Conservation (phyloP, 2,797 vertebrate genomes). For the Melanotaenia boesemani region DNA sequence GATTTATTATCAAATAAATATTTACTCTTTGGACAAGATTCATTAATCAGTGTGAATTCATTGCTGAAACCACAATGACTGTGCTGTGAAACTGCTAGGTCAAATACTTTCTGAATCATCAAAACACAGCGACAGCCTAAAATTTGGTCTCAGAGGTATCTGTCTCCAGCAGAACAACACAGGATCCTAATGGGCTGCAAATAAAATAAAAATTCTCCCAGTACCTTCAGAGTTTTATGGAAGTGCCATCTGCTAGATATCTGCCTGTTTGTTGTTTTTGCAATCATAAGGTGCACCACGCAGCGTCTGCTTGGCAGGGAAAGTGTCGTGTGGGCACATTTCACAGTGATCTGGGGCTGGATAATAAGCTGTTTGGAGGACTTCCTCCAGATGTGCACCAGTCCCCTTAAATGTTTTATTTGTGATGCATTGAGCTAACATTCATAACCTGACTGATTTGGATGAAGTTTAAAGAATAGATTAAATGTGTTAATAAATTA, state of each 20-base stretch:
- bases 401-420: constrained; percentile 1
- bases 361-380: constrained; percentile 51
- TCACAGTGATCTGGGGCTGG: constrained; percentile 31
- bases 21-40: constrained; percentile 6
- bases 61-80: neutral
- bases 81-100: constrained; percentile 28
- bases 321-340: constrained; percentile 51
- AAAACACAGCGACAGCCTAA: constrained; percentile 47
- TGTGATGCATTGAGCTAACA: neutral
- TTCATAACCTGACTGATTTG: constrained; percentile 4
- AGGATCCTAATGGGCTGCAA: constrained; percentile 19
- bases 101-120: constrained; percentile 33
- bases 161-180: constrained; percentile 44
- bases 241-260: constrained; percentile 26
- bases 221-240: constrained; percentile 6
- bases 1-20: constrained; percentile 23
- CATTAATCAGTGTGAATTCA: neutral
- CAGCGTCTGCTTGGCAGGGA: constrained; percentile 16
- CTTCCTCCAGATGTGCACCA: constrained; percentile 59
- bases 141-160: constrained; percentile 46
- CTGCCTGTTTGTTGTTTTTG: constrained; percentile 50
- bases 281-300: neutral
- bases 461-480: neutral
- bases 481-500: neutral
- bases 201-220: constrained; percentile 32